Conservation (phyloP, 2,888 invertebrate species). For the Archips crataeganus region DNA sequence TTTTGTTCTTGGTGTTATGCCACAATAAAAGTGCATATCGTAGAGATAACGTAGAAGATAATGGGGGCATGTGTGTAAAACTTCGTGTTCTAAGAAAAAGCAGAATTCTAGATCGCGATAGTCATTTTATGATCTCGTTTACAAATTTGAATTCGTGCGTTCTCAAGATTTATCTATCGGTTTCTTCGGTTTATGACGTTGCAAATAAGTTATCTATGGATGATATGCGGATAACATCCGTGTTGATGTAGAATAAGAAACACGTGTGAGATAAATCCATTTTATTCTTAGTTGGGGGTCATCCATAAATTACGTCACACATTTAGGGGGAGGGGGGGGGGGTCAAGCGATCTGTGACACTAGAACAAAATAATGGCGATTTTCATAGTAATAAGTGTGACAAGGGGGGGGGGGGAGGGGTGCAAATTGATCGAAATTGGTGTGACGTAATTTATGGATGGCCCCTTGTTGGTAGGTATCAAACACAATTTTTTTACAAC, state of each 20-base stretch:
- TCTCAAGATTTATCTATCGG: not conserved
- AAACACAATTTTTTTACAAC: too few species aligned
- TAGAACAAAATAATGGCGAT: too few species aligned
- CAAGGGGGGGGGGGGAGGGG: too few species aligned
- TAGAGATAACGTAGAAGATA: conserved; percentile 37
- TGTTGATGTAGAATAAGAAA: not conserved
- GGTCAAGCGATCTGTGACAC: too few species aligned
- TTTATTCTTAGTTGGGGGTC: not conserved
- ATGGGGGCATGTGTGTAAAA: conserved; percentile 33
- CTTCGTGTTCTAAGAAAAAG: conserved; percentile 13
- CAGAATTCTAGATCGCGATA: conserved; percentile 8
- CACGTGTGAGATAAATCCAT: not conserved
- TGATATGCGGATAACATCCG: not conserved
- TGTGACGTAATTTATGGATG: too few species aligned
- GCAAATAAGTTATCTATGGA: conserved; percentile 11
- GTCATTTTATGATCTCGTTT: not conserved
- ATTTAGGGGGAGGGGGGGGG: too few species aligned
- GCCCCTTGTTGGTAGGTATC: too few species aligned
- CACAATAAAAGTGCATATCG: conserved; percentile 40
- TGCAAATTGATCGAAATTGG: too few species aligned
- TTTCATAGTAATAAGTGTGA: too few species aligned
- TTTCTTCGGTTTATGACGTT: not conserved
- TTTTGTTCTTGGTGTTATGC: conserved; percentile 43
- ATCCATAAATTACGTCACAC: too few species aligned
- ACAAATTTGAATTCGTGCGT: not conserved